phyloP scores from a whole-genome alignment of 2,888 invertebrate genomes.

The Chrysolina oricalcia region DNA sequence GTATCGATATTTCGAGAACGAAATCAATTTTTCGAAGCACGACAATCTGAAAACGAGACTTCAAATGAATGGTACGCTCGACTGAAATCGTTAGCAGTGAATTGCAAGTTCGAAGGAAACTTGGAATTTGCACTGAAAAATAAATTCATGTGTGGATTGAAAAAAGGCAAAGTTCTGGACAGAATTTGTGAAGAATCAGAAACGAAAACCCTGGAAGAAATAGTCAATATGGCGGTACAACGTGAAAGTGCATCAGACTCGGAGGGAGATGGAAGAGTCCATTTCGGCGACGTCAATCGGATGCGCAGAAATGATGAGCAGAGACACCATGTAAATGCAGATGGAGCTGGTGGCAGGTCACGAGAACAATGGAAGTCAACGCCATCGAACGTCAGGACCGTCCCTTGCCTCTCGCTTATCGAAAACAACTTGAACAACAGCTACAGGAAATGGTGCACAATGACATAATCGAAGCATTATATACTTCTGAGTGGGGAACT shows the following conservation, averaged over 20 bases:
- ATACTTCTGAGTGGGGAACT: constrained; percentile 29
- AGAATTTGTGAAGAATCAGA: constrained; percentile 45
- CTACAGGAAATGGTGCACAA: not conserved
- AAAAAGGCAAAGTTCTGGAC: constrained; percentile 45
- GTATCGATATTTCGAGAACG: constrained; percentile 51
- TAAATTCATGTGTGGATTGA: constrained; percentile 49
- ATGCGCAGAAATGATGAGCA: not conserved
- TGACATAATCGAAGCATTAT: not conserved
- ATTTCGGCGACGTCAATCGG: not conserved
- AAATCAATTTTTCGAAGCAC: constrained; percentile 51
- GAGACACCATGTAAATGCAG: not conserved
- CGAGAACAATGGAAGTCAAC: not conserved
- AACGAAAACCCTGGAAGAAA: not conserved
- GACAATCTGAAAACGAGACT: constrained; percentile 47
- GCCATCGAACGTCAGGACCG: not conserved
- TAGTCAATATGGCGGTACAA: not conserved
- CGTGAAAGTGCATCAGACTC: not conserved
- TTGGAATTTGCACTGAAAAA: constrained; percentile 46
- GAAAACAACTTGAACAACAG: not conserved
- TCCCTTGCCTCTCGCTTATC: constrained; percentile 12
- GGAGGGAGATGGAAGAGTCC: not conserved
- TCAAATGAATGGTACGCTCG: constrained; percentile 52
- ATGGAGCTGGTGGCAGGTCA: not conserved
- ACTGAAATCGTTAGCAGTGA: constrained; percentile 50
- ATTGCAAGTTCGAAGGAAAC: constrained; percentile 53